Base-by-base conservation (phyloP, 2,888 invertebrate species). In the Eurytoma californica region DNA sequence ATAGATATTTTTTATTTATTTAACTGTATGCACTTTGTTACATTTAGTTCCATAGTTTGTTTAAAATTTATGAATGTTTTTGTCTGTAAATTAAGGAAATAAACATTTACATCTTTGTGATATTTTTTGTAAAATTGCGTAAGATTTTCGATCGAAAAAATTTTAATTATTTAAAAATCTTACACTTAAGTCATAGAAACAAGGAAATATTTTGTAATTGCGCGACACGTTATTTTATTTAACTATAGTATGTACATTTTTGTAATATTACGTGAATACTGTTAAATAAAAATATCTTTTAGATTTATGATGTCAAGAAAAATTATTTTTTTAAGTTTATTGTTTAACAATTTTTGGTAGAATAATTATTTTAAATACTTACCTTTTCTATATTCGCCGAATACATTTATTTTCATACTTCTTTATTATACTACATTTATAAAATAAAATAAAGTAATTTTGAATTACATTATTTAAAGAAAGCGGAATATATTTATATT, bases 201-300 rank as follows among this genome's bases (percentile, higher is more conserved):
- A 55, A 66, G 30, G 30, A 67, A 53, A 63, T 65, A 57, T 63
- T 57, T 73, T 69, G 20, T 47, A 53, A 68, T 58, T 78, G 24
- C 18, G 51, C 39, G 72, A 77, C 63, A 57, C 66, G 20, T 65
- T 72, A 55, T 72, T 72, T 13, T 70, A 67, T 72, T 79, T 61
- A 47, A 72, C 55, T 70, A 30, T 53, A 68, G 49, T 51, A 51
- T 76, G 69, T 79, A 69, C 68, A 79, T 73, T 68, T 69, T 63
- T 79, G 68, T 78, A 72, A 73, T 63, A 72, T 72, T 77, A 68
- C 65, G 73, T 79, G 79, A 74, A 65, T 79, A 69, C 65, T 79
- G 79, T 73, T 79, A 69, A 77, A 79, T 79, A 79, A 79, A 79
- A 73, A 30, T 61, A 78, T 74, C 51, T 79, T 73, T 72, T 68